A percentile compares a stretch with the other conserved stretches of the same genome.
Evolutionary conservation across 2,113 vertebrate genomes (phyloP).

Genomic region (Calidris pygmaea): DNA sequence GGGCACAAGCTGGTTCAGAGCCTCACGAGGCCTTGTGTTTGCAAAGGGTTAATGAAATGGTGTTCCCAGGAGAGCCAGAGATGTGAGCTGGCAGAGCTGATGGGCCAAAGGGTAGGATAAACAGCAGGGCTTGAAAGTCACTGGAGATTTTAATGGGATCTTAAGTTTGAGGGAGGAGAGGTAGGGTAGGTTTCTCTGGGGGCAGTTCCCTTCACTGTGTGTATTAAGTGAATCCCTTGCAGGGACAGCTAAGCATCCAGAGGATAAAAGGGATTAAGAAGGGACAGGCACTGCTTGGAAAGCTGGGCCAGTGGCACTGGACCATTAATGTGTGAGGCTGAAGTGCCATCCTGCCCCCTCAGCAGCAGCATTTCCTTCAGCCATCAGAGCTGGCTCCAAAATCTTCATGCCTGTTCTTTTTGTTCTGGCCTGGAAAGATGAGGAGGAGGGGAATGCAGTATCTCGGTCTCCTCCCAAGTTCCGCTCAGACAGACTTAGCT

Average conservation of each 20-base stretch:
- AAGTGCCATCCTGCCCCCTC: background rate
- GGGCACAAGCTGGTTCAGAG: background rate
- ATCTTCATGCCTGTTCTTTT: background rate
- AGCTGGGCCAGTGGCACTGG: background rate
- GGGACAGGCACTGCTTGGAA: background rate
- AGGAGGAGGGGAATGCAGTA: background rate
- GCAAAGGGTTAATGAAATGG: constrained; percentile 33
- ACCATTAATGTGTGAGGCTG: accelerated
- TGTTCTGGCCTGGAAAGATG: background rate
- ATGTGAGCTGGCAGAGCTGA: background rate
- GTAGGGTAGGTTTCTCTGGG: background rate
- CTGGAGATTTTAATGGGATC: background rate
- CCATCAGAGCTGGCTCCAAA: background rate
- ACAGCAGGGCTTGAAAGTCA: background rate
- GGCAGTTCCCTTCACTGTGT: background rate
- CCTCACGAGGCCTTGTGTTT: background rate
- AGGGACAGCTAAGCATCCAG: background rate
- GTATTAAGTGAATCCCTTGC: background rate
- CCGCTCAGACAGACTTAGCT: background rate
- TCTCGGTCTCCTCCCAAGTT: background rate
- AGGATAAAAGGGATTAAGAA: background rate
- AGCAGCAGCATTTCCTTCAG: background rate
- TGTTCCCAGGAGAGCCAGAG: background rate
- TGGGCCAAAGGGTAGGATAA: background rate
- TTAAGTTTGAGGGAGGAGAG: background rate